Percentiles rank a stretch among this genome's conserved stretches.
Evolutionary conservation across 1,140 invertebrate genomes (phyloP).

Genomic region (Telenomus remus): DNA sequence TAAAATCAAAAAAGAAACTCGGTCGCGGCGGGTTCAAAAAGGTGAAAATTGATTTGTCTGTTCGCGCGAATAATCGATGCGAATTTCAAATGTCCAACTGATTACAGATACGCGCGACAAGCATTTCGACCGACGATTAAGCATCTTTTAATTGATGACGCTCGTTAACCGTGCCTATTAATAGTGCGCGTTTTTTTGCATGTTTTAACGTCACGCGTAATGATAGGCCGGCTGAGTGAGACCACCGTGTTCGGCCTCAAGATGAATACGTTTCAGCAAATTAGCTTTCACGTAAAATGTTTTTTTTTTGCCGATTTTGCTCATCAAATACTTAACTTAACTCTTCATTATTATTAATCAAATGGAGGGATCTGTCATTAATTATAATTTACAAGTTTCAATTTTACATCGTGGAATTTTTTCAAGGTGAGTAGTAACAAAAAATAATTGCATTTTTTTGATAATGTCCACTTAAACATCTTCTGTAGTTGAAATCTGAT

Average conservation of each 20-base stretch:
- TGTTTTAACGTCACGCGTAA: slow-evolving; percentile 3
- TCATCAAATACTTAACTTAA: slow-evolving; percentile 13
- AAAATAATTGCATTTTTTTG: no score
- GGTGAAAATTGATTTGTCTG: slow-evolving; percentile 30
- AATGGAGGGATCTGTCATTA: slow-evolving; percentile 20
- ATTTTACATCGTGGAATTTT: no score
- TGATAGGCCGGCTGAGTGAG: slow-evolving; percentile 7
- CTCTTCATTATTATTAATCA: slow-evolving; percentile 28
- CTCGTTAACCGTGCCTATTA: slow-evolving; percentile 4
- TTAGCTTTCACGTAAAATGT: slow-evolving; percentile 20
- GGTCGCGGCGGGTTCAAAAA: no score
- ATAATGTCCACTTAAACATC: no score
- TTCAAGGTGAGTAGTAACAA: no score
- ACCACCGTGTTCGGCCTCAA: slow-evolving; percentile 6
- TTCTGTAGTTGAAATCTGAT: no score
- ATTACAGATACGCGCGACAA: slow-evolving; percentile 15
- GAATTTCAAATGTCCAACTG: slow-evolving; percentile 23
- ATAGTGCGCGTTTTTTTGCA: slow-evolving; percentile 8
- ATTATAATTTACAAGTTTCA: no score
- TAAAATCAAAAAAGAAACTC: no score
- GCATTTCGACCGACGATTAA: slow-evolving; percentile 13
- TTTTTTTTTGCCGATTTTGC: slow-evolving; percentile 22
- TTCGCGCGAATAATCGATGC: slow-evolving; percentile 19
- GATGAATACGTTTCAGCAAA: slow-evolving; percentile 25
- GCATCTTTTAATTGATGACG: slow-evolving; percentile 20